phyloP scores from a whole-genome alignment of 2,113 vertebrate genomes.

The Chionis minor region DNA sequence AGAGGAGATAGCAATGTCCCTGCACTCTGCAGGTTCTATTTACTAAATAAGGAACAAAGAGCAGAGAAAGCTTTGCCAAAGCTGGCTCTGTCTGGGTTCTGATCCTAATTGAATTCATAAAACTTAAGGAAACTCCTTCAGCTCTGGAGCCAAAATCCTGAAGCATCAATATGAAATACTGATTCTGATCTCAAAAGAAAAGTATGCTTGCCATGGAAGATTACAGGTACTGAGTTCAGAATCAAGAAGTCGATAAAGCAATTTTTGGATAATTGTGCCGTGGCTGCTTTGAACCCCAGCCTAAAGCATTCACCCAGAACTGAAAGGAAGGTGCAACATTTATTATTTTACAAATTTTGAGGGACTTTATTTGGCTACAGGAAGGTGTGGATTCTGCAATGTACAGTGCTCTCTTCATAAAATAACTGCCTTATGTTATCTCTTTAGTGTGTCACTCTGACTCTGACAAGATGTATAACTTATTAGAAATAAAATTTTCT shows the following conservation, averaged over 20 bases:
- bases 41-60: constrained; percentile 52
- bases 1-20: neutral
- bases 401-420: neutral
- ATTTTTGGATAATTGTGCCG: neutral
- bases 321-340: neutral
- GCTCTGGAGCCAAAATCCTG: neutral
- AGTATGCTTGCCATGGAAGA: neutral
- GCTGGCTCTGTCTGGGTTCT: neutral
- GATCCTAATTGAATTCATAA: neutral
- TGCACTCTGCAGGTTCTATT: neutral
- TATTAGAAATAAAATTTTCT: neutral
- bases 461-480: neutral
- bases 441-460: neutral
- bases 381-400: neutral
- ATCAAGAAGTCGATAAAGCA: neutral
- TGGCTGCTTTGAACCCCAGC: neutral
- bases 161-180: neutral
- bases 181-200: neutral
- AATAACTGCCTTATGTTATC: neutral
- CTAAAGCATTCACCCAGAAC: neutral
- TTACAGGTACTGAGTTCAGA: neutral
- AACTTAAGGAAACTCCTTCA: neutral
- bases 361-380: neutral
- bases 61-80: neutral
- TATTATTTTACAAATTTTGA: neutral